phyloP scores from a whole-genome alignment of 1,140 invertebrate species.

The Pinna nobilis region DNA sequence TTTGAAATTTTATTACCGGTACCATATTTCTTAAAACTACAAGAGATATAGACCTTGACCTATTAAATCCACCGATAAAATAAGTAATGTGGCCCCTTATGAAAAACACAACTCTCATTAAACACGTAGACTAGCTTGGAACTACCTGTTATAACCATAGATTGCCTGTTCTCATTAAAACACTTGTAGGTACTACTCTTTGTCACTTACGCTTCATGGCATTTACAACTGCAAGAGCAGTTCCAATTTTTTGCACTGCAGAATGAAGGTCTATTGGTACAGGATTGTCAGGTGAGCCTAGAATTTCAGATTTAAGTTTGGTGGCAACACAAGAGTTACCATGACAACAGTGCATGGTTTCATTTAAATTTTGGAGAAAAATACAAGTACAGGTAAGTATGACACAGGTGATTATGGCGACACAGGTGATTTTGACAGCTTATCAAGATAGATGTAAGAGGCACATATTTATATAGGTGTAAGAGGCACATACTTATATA shows the following conservation, averaged over 20 bases:
- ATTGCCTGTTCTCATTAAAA: not conserved
- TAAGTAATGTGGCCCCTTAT: no score
- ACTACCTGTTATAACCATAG: no score
- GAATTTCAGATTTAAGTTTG: conserved; percentile 1
- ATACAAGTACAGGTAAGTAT: not conserved
- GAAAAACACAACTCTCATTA: no score
- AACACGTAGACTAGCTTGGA: no score
- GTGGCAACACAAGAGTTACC: not conserved
- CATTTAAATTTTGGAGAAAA: not conserved
- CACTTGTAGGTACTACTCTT: no score
- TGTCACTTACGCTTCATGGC: conserved; percentile 27
- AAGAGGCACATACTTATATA: not conserved
- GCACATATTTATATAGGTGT: conserved; percentile 2
- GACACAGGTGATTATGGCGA: not conserved
- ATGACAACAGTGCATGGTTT: not conserved
- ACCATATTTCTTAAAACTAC: no score
- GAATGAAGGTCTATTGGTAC: conserved; percentile 9
- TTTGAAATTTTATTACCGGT: no score
- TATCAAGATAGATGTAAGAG: no score
- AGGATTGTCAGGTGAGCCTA: conserved; percentile 21
- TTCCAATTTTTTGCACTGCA: conserved; percentile 13
- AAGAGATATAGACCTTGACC: no score
- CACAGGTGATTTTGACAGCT: no score
- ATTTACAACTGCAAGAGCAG: conserved; percentile 1
- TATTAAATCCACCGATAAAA: no score